These are phyloP conservation scores for Sesia apiformis DNA, from an alignment of 2,888 invertebrate species.

Conservation along the genomic window DNA sequence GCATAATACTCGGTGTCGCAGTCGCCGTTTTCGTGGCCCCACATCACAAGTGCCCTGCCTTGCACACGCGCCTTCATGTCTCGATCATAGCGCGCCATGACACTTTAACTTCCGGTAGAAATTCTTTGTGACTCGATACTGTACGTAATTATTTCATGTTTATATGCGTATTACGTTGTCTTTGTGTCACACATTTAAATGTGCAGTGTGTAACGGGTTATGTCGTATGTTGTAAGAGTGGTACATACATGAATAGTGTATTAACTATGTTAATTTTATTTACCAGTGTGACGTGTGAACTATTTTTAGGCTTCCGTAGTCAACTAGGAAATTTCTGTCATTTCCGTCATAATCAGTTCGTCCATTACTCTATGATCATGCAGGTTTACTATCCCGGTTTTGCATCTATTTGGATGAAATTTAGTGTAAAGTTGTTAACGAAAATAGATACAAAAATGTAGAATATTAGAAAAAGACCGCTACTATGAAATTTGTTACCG, in stretches of 20 bases:
- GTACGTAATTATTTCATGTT: not conserved
- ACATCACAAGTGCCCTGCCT: conserved; percentile 18
- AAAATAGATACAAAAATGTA: no score
- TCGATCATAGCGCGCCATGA: conserved; percentile 18
- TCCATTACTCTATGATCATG: no score
- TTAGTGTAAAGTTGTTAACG: no score
- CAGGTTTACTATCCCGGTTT: no score
- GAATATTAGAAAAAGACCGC: no score
- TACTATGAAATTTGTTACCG: no score
- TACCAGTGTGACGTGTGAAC: not conserved
- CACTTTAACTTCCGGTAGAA: conserved; percentile 38
- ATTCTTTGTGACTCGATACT: conserved; percentile 17
- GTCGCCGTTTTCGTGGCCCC: conserved; percentile 22
- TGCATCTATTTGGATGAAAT: no score
- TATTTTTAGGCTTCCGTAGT: no score
- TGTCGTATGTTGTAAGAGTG: not conserved
- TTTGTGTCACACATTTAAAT: not conserved
- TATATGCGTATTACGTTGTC: not conserved
- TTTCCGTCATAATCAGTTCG: no score
- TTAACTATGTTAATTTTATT: not conserved
- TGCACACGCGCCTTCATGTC: conserved; percentile 18
- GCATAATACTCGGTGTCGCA: not conserved
- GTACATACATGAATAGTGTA: not conserved
- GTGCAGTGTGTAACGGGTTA: not conserved
- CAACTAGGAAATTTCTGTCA: no score